Evolutionary conservation across 1,140 invertebrate genomes (phyloP).

Genomic region (Ctenoplectra terminalis): DNA sequence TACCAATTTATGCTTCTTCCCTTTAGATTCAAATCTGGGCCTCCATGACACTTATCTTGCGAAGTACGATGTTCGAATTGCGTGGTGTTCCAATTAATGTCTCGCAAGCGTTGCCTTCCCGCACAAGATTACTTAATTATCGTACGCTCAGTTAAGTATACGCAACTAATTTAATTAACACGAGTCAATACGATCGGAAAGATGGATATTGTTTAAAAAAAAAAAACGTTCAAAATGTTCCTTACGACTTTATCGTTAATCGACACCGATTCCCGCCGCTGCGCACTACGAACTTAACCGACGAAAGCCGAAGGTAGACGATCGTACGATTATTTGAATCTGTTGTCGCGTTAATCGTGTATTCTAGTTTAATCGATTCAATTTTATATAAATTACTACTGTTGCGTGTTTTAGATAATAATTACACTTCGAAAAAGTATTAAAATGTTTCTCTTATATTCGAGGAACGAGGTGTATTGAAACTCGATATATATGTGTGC

Average conservation of each 20-base stretch:
- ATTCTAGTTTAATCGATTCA: not conserved
- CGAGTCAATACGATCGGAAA: not conserved
- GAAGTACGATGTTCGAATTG: not conserved
- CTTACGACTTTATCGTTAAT: not conserved
- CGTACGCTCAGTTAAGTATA: not conserved
- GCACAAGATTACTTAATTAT: not conserved
- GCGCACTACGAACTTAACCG: not conserved
- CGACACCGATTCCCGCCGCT: not conserved
- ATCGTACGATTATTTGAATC: not conserved
- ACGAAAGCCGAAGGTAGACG: not conserved
- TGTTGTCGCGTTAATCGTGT: not conserved
- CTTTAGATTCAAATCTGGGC: not conserved
- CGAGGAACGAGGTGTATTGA: not conserved
- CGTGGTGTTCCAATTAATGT: not conserved
- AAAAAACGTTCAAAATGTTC: no score
- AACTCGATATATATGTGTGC: not conserved
- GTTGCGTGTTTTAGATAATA: not conserved
- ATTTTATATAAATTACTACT: not conserved
- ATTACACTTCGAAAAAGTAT: not conserved
- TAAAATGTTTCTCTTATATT: conserved; percentile 11
- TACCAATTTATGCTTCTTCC: not conserved
- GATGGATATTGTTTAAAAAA: not conserved
- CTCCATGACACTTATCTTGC: not conserved
- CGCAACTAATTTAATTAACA: not conserved
- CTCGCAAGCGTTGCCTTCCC: conserved; percentile 17